Conservation (phyloP, 2,888 invertebrate genomes). For the Aporophyla lueneburgensis region DNA sequence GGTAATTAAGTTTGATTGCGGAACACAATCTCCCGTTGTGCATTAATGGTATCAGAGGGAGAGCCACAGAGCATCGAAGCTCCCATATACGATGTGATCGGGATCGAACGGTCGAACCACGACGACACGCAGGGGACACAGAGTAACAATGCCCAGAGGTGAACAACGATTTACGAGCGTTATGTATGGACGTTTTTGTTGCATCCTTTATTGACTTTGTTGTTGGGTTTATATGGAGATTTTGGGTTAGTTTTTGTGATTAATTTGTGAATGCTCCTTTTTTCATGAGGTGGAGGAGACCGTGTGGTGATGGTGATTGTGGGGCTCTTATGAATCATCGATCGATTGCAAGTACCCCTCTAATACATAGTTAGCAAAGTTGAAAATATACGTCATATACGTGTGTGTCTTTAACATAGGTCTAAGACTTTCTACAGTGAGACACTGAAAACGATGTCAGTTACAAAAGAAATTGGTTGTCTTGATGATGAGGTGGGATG, state of each 20-base stretch:
- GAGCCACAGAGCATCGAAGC: constrained; percentile 67
- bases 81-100: constrained; percentile 76
- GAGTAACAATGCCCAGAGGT: constrained; percentile 72
- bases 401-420: background rate
- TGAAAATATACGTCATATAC: background rate
- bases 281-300: background rate
- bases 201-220: constrained; percentile 66
- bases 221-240: constrained; percentile 47
- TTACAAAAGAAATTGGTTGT: background rate
- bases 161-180: constrained; percentile 66
- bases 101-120: constrained; percentile 70
- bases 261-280: constrained; percentile 16
- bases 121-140: constrained; percentile 78
- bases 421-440: background rate
- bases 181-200: constrained; percentile 69
- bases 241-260: constrained; percentile 26
- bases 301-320: background rate
- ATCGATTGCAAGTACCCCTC: background rate
- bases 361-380: background rate
- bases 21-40: constrained; percentile 73
- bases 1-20: constrained; percentile 74
- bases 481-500: no score
- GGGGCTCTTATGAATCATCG: background rate
- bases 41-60: constrained; percentile 76
- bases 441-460: background rate